These are phyloP conservation scores for Syrphus vitripennis DNA, from an alignment of 2,888 invertebrate genomes.

Conservation along the genomic window DNA sequence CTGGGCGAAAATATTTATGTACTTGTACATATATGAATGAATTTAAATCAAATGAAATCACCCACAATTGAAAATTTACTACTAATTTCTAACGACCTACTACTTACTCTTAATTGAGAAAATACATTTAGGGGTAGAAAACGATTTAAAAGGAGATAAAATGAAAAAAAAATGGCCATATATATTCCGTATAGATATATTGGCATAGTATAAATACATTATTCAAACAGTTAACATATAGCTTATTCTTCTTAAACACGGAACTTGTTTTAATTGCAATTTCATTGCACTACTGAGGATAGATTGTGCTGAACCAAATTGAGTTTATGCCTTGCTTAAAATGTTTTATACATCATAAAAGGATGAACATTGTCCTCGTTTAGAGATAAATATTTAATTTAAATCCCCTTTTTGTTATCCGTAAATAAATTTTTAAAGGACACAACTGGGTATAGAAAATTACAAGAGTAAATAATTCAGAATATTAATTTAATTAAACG, in stretches of 20 bases:
- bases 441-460: background rate
- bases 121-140: too few relatives aligned
- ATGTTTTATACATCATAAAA: background rate
- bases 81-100: too few relatives aligned
- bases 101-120: too few relatives aligned
- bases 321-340: background rate
- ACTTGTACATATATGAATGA: too few relatives aligned
- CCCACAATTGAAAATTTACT: too few relatives aligned
- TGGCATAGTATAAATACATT: background rate
- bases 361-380: background rate
- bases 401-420: background rate
- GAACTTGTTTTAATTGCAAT: background rate
- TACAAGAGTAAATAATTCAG: background rate
- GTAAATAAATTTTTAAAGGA: background rate
- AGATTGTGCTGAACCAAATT: background rate
- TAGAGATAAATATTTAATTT: background rate
- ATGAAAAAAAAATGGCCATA: too few relatives aligned
- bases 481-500: background rate
- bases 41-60: too few relatives aligned
- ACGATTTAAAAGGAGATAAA: too few relatives aligned
- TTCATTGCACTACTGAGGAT: background rate
- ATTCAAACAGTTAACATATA: background rate
- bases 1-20: too few relatives aligned
- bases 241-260: background rate
- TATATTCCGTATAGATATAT: background rate